Conservation (phyloP, 2,113 vertebrate species). For the Brachypteracias leptosomus region DNA sequence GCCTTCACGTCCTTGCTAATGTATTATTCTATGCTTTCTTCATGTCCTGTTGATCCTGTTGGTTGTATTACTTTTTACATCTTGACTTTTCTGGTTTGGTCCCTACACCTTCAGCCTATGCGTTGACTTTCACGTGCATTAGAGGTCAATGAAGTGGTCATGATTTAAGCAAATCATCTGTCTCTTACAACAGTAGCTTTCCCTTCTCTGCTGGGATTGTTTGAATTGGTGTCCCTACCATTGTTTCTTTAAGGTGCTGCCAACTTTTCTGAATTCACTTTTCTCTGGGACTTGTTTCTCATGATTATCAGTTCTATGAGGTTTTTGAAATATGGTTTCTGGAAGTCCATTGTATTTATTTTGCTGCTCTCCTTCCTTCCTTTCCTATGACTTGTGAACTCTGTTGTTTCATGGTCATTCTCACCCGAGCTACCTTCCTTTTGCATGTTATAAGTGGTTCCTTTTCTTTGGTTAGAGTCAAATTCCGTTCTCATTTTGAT, state of each 20-base stretch:
- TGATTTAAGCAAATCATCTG: not conserved
- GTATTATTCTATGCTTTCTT: not conserved
- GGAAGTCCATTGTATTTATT: constrained; percentile 66
- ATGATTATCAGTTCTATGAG: constrained; percentile 38
- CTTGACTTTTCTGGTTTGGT: not conserved
- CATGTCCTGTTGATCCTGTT: not conserved
- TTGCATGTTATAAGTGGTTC: not conserved
- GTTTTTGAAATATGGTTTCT: constrained; percentile 60
- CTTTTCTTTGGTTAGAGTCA: not conserved
- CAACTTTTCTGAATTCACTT: constrained; percentile 30
- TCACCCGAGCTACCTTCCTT: constrained; percentile 40
- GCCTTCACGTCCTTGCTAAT: not conserved
- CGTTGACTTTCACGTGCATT: not conserved
- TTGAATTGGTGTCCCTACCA: constrained; percentile 24
- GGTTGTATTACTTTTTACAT: not conserved
- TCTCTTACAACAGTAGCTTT: not conserved
- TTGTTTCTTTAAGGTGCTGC: constrained; percentile 39
- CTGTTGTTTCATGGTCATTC: constrained; percentile 41
- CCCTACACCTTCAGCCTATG: not conserved
- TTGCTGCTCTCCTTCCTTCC: constrained; percentile 48
- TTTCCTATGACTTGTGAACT: constrained; percentile 39
- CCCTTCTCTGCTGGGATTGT: not conserved
- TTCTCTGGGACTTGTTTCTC: constrained; percentile 33
- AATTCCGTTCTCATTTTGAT: not conserved
- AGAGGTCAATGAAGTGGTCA: not conserved